phyloP scores from a whole-genome alignment of 2,888 invertebrate genomes.

The Drosophila putrida region DNA sequence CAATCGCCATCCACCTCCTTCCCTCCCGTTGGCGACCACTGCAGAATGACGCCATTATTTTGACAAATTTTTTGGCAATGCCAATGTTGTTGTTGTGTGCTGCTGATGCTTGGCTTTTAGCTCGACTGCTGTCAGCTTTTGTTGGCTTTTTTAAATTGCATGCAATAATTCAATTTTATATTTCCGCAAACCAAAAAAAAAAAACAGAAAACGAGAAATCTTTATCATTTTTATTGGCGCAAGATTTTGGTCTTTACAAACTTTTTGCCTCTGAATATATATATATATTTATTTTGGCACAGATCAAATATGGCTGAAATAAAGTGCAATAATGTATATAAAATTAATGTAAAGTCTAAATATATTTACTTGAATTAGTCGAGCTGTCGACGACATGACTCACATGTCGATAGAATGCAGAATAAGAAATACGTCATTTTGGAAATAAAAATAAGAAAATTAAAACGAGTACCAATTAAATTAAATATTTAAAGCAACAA shows the following conservation, averaged over 20 bases:
- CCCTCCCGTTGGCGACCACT: constrained; percentile 61
- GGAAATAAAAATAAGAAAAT: too few relatives aligned
- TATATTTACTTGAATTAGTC: neutral
- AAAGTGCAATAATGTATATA: constrained; percentile 10
- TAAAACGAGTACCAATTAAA: too few relatives aligned
- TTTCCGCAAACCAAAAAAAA: constrained; percentile 68
- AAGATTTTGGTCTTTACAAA: constrained; percentile 42
- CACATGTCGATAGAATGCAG: too few relatives aligned
- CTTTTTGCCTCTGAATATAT: constrained; percentile 9
- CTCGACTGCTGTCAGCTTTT: constrained; percentile 75
- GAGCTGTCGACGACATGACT: neutral
- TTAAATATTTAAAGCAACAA: too few relatives aligned
- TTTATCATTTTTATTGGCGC: constrained; percentile 63
- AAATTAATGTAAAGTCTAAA: neutral
- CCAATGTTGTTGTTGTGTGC: constrained; percentile 40
- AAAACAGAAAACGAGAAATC: constrained; percentile 27
- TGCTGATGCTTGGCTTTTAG: constrained; percentile 67
- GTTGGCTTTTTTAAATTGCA: constrained; percentile 79
- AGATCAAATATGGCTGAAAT: constrained; percentile 23
- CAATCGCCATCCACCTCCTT: constrained; percentile 38
- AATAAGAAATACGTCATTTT: too few relatives aligned
- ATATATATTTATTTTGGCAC: constrained; percentile 41
- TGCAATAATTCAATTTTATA: constrained; percentile 83
- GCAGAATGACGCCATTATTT: constrained; percentile 83
- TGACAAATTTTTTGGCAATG: constrained; percentile 83